These are phyloP conservation scores for Neodiprion fabricii DNA, from an alignment of 1,140 invertebrate species.

Conservation along the genomic window DNA sequence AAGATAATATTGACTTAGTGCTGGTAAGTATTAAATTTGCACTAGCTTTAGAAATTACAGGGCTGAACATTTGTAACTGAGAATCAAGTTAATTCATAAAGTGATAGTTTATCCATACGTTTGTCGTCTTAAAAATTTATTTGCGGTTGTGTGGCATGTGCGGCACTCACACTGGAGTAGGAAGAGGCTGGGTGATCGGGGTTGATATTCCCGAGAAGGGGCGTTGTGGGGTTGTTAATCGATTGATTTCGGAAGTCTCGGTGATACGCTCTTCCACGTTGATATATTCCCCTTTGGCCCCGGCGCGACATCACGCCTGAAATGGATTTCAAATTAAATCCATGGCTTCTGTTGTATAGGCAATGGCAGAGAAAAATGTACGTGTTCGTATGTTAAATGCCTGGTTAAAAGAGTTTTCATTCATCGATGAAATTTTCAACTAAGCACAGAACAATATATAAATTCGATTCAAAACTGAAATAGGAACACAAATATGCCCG, in stretches of 20 bases:
- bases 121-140: neutral
- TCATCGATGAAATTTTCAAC: too few species aligned
- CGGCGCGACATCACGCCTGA: constrained; percentile 56
- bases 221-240: constrained; percentile 43
- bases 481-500: too few species aligned
- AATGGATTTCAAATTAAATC: constrained; percentile 24
- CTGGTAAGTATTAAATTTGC: constrained; percentile 7
- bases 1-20: neutral
- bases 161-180: constrained; percentile 58
- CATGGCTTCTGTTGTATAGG: too few species aligned
- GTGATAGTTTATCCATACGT: constrained; percentile 5
- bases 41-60: constrained; percentile 4
- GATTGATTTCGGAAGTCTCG: constrained; percentile 31
- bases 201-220: constrained; percentile 53
- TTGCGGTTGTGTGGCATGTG: constrained; percentile 15
- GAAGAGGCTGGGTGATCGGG: constrained; percentile 53
- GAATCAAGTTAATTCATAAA: neutral
- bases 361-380: too few species aligned
- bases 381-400: neutral
- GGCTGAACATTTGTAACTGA: constrained; percentile 2
- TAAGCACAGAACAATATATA: too few species aligned
- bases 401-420: neutral
- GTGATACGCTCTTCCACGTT: constrained; percentile 30
- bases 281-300: constrained; percentile 36
- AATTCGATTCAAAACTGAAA: too few species aligned